phyloP scores from a whole-genome alignment of 2,888 invertebrate species.

The Dicyrtomina minuta region DNA sequence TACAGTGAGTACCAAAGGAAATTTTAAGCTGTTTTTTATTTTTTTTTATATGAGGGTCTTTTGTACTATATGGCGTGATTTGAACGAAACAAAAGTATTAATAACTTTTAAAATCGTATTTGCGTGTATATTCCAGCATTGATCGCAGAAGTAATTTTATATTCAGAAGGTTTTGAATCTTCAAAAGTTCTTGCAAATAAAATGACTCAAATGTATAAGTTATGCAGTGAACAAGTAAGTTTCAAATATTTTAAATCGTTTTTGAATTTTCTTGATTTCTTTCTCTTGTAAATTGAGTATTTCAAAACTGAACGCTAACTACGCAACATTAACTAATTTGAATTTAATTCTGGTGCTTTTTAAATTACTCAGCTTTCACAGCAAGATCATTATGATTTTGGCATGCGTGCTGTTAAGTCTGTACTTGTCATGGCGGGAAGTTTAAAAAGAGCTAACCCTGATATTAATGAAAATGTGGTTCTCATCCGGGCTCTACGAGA shows the following conservation, averaged over 20 bases:
- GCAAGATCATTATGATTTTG: conserved; percentile 84
- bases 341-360: not conserved
- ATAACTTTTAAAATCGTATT: no score
- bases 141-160: conserved; percentile 88
- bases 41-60: not conserved
- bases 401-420: conserved; percentile 89
- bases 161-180: conserved; percentile 88
- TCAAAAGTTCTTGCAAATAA: conserved; percentile 83
- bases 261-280: not conserved
- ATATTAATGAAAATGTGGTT: conserved; percentile 79
- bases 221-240: conserved; percentile 83
- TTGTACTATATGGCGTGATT: no score
- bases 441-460: conserved; percentile 79
- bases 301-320: conserved; percentile 60
- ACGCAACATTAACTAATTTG: conserved; percentile 58
- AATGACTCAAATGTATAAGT: conserved; percentile 90
- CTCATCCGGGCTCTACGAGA: conserved; percentile 82
- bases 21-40: not conserved
- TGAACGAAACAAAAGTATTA: no score
- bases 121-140: no score
- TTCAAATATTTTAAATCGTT: no score
- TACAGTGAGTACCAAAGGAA: conserved; percentile 67
- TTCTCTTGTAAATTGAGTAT: not conserved
- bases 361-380: conserved; percentile 54
- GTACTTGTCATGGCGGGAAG: conserved; percentile 91